These are phyloP conservation scores for Xerus inauris DNA, from an alignment of 2,113 vertebrate genomes.

Conservation along the genomic window DNA sequence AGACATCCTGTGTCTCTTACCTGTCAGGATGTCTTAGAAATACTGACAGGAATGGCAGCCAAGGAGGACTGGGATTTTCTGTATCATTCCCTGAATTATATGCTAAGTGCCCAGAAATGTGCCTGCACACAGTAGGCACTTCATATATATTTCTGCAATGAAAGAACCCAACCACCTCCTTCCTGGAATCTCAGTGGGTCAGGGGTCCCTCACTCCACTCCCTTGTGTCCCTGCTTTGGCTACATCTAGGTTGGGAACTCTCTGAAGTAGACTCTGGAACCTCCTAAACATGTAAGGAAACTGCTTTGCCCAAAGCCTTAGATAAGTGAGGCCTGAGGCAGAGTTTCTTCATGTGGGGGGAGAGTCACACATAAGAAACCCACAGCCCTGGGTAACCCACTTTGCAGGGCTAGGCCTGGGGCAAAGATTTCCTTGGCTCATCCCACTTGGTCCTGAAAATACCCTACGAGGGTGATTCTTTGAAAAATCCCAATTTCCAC, in stretches of 20 bases:
- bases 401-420: background rate
- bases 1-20: background rate
- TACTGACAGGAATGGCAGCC: background rate
- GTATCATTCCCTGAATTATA: too few species aligned
- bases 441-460: background rate
- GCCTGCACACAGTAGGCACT: background rate
- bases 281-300: background rate
- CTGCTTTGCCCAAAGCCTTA: background rate
- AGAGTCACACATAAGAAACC: fast-evolving
- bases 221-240: background rate
- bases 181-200: background rate
- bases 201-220: too few species aligned
- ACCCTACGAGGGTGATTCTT: background rate
- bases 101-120: background rate
- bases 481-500: too few species aligned
- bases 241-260: background rate
- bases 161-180: background rate
- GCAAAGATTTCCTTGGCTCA: fast-evolving
- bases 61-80: background rate
- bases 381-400: too few species aligned
- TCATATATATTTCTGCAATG: fast-evolving
- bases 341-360: background rate
- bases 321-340: fast-evolving
- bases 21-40: background rate
- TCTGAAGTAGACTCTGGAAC: fast-evolving